Percentiles rank a stretch among this genome's conserved stretches.
These are phyloP conservation scores for Orchestia grillus DNA, from an alignment of 1,140 invertebrate species.

Conservation along the genomic window DNA sequence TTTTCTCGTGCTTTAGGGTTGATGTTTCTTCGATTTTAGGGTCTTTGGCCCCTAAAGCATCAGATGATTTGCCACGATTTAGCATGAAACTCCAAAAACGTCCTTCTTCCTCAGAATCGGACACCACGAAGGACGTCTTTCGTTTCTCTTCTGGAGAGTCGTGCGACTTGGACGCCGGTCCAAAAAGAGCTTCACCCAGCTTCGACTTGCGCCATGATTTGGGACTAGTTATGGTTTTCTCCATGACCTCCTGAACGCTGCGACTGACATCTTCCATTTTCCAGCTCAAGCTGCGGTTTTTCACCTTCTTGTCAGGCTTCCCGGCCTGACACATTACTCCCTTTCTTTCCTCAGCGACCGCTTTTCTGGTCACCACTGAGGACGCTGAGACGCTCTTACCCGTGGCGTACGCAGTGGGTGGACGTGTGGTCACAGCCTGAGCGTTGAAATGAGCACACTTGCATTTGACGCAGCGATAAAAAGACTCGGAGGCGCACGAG, in stretches of 20 bases:
- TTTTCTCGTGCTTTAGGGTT: background rate
- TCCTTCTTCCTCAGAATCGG: slow-evolving; percentile 31
- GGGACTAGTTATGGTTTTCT: slow-evolving; percentile 34
- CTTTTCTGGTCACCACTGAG: background rate
- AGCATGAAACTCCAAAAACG: slow-evolving; percentile 35
- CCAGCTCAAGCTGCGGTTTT: slow-evolving; percentile 10
- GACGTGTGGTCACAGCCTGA: background rate
- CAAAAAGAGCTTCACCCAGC: slow-evolving; percentile 15
- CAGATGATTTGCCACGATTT: background rate
- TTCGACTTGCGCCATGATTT: slow-evolving; percentile 30
- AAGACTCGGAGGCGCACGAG: background rate
- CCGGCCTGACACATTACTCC: background rate
- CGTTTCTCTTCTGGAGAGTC: background rate
- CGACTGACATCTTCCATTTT: slow-evolving; percentile 26
- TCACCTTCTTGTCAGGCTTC: slow-evolving; percentile 12
- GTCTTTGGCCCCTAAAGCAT: background rate
- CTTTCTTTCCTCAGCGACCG: background rate
- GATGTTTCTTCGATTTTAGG: background rate
- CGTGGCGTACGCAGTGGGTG: background rate
- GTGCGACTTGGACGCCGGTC: background rate
- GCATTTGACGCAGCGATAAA: slow-evolving; percentile 37
- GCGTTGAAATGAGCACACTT: slow-evolving; percentile 8
- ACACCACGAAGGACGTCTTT: background rate
- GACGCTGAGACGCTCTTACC: slow-evolving; percentile 16
- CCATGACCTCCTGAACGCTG: slow-evolving; percentile 39